These are phyloP conservation scores for Progne subis DNA, from an alignment of 2,113 vertebrate species.

Conservation along the genomic window DNA sequence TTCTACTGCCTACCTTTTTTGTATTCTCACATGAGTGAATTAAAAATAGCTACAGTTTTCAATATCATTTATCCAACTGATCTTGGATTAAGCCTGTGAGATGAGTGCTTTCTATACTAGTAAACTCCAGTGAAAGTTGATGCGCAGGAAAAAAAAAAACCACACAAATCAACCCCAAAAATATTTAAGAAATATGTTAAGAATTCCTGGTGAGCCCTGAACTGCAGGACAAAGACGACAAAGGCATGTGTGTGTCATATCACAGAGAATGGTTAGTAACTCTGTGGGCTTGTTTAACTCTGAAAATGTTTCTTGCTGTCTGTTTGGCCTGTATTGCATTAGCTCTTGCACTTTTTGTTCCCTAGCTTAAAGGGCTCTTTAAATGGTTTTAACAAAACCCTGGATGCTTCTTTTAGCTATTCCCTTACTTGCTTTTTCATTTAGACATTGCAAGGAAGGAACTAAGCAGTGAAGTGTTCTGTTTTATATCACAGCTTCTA, in stretches of 20 bases:
- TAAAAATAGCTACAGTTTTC: conserved; percentile 6
- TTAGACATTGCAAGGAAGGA: conserved; percentile 54
- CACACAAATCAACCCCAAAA: not conserved
- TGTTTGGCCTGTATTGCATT: not conserved
- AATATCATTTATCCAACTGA: not conserved
- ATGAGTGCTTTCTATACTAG: conserved; percentile 18
- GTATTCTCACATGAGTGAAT: not conserved
- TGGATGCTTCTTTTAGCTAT: conserved; percentile 24
- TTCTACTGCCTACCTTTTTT: not conserved
- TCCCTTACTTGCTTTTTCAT: conserved; percentile 38
- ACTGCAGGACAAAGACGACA: not conserved
- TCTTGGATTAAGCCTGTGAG: conserved; percentile 45
- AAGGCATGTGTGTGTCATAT: not conserved
- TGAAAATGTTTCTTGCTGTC: conserved; percentile 3
- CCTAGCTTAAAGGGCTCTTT: not conserved
- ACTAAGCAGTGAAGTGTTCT: conserved; percentile 77
- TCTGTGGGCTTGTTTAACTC: not conserved
- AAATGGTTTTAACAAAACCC: conserved; percentile 12
- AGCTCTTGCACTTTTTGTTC: conserved; percentile 6
- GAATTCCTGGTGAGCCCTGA: not conserved
- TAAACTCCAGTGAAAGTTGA: not conserved
- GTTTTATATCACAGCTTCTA: conserved; percentile 86
- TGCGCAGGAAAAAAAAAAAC: not conserved
- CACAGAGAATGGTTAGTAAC: not conserved
- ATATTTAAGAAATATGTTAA: not conserved